phyloP scores from a whole-genome alignment of 2,888 invertebrate genomes.

The Thereva unica region DNA sequence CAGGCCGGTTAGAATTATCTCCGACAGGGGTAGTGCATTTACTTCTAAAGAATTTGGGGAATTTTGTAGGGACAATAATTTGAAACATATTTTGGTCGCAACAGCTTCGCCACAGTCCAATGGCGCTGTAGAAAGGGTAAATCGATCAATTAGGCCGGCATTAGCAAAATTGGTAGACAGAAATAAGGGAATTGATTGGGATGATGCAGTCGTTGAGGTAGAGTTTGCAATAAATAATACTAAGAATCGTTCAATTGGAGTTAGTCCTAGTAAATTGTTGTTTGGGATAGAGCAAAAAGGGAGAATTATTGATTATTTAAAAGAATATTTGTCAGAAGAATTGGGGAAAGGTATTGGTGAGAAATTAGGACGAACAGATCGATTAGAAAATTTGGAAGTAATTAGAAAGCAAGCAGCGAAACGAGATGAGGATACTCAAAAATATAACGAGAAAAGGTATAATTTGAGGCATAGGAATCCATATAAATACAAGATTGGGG shows the following conservation, averaged over 20 bases:
- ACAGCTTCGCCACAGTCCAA: slow-evolving; percentile 32
- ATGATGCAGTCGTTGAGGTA: slow-evolving; percentile 38
- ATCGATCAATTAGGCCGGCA: slow-evolving; percentile 16
- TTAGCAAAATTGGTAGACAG: slow-evolving; percentile 33
- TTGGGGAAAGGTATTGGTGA: no score
- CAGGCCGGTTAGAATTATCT: slow-evolving; percentile 47
- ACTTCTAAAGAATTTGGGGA: neutral
- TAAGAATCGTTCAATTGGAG: slow-evolving; percentile 44
- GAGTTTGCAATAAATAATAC: slow-evolving; percentile 47
- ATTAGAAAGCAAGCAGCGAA: slow-evolving; percentile 34
- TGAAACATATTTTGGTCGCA: slow-evolving; percentile 35
- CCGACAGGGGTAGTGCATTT: slow-evolving; percentile 53
- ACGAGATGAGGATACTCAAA: slow-evolving; percentile 38
- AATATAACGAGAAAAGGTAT: slow-evolving; percentile 45
- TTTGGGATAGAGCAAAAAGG: slow-evolving; percentile 47
- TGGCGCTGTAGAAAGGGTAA: slow-evolving; percentile 34
- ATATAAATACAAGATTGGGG: slow-evolving; percentile 40
- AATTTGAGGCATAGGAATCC: slow-evolving; percentile 46
- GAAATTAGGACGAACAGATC: no score
- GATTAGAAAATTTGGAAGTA: slow-evolving; percentile 3
- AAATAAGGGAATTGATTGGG: slow-evolving; percentile 24
- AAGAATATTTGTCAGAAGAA: neutral
- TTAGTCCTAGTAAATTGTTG: slow-evolving; percentile 45
- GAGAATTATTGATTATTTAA: neutral
- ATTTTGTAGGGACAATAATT: slow-evolving; percentile 13